Evolutionary conservation across 1,140 invertebrate species (phyloP), one percentile per base, ranked within the genome.

Genomic region (Gonioctena quinquepunctata): DNA sequence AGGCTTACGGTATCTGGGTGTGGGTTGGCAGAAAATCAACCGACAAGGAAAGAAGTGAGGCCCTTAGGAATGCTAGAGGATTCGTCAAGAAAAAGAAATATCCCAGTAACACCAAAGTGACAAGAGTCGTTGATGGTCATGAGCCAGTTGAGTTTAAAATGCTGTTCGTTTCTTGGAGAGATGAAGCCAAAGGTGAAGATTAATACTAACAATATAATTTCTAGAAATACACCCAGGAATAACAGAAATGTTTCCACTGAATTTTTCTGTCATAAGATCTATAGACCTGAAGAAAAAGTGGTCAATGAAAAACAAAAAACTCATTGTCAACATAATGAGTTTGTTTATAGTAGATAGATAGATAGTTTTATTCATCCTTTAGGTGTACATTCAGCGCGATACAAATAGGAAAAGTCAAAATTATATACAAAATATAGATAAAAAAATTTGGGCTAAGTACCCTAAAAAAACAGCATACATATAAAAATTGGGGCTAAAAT

Each of bases 71-170:
- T 80, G 92, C 91, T 6, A 87, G 96, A 19, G 94, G 95, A 0
- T 95, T 96, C 79, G 90, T 95, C 0, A 93, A 93, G 57, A 96
- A 96, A 80, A 96, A 96, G 77, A 90, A 91, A 22, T 94, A 96
- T 80, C 88, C 89, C 0, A 88, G 88, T 18, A 83, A 87, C 63
- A 92, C 92, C 0, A 89, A 89, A n/a, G 92, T 97, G 0, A 91
- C 90, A 1, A 85, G 93, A 18, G 90, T 95, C 0, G 85, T 94
- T 0, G 93, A 96, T 65, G 90, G 90, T 19, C 89, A 90, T 2
- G 96, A 97, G 80, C 95, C 95, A 0, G 78, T 89, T 6, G 96
- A 97, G 81, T 96, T 97, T 83, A 94, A 92, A 77, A 88, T 89
- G 28, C 83, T 97, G 1, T 93, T 98, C 80, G 88, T 88, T 61